Base-by-base conservation (phyloP, 2,113 vertebrate genomes). In the Symphodus melops region DNA sequence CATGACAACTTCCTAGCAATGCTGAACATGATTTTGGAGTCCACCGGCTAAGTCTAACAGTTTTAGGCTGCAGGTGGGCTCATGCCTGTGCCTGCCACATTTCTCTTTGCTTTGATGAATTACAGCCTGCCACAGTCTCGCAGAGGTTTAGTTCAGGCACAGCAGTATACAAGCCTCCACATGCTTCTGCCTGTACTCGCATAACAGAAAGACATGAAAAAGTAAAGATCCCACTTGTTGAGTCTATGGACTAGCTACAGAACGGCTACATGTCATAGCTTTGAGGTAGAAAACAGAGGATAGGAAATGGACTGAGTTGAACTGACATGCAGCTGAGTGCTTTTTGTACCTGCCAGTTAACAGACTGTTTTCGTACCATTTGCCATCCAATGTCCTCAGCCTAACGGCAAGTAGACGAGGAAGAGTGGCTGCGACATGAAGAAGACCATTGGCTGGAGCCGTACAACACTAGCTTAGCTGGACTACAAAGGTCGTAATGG, bases 41-140 rank as follows among this genome's bases (percentile, higher is more conserved):
- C 60, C 37, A 68, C 62, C 36, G n/a, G 55, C 41, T 13, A 17
- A 9, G 8, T 55, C 39, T 41, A 68, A 52, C 52, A 44, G 17
- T 17, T 67, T 39, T 59, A 54, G 82, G 72, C 64, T 70, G 55
- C 57, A 68, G 48, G 52, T 63, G 67, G 56, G 67, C 78, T 81
- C 82, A 5, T 81, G 83, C 67, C 77, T 75, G 68, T 73, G 77
- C 86, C 75, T 84, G 88, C 82, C 76, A 66, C 78, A 46, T 68
- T 66, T 79, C 62, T 82, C 64, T 77, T 84, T 62, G 63, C 59
- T 56, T 33, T 68, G 68, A 85, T 51, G n/a, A 51, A 51, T 88
- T 79, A 76, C 9, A 3, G 77, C 55, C 62, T 49, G 49, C 36
- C 64, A 44, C 12, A 37, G 36, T 8, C 17, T 37, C 49, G 12